These are phyloP conservation scores for Nothobranchius kuhntae DNA, from an alignment of 2,113 vertebrate genomes.

Conservation along the genomic window DNA sequence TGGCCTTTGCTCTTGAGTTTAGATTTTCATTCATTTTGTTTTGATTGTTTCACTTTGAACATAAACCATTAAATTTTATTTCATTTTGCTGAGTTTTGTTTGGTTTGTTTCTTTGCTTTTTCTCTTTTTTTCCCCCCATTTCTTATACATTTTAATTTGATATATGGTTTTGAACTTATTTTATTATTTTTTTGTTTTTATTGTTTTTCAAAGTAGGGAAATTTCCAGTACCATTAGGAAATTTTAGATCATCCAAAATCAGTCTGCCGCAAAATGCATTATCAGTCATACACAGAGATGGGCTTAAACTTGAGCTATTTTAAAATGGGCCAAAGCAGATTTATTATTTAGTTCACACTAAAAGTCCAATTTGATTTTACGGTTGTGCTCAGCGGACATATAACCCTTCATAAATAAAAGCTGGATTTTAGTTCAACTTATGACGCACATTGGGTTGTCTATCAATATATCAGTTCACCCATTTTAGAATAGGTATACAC, in stretches of 20 bases:
- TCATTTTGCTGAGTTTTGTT: constrained; percentile 95
- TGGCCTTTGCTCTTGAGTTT: constrained; percentile 87
- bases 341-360: too few relatives aligned
- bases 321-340: constrained; percentile 29
- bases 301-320: background rate
- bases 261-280: background rate
- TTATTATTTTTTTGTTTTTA: constrained; percentile 17
- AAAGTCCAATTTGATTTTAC: too few relatives aligned
- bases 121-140: constrained; percentile 73
- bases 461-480: too few relatives aligned
- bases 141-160: constrained; percentile 18
- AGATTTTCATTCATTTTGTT: constrained; percentile 74
- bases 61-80: constrained; percentile 99
- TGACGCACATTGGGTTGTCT: background rate
- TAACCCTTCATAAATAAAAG: too few relatives aligned
- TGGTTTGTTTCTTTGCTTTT: constrained; percentile 87
- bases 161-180: constrained; percentile 28
- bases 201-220: background rate
- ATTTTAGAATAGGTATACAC: too few relatives aligned
- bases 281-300: background rate
- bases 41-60: constrained; percentile 88
- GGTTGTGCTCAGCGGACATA: too few relatives aligned
- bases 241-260: background rate
- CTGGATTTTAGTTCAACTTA: background rate
- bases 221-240: constrained; percentile 3